Conservation (phyloP, 2,113 vertebrate species). For the Heterochromis multidens region DNA sequence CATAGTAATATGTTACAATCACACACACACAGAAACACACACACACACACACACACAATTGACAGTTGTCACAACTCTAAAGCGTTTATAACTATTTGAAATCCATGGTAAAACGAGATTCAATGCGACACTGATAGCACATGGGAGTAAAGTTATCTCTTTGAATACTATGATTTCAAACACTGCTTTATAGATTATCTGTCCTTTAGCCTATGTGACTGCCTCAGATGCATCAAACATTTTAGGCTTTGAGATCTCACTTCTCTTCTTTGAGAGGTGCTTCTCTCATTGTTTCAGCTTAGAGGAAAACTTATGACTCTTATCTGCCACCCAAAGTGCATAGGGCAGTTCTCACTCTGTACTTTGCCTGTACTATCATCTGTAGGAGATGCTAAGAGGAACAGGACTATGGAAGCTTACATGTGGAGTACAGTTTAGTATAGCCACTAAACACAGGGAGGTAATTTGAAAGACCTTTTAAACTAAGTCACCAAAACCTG, state of each 20-base stretch:
- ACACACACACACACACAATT: neutral
- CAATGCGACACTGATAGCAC: neutral
- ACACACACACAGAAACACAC: neutral
- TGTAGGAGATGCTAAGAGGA: neutral
- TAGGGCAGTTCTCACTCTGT: neutral
- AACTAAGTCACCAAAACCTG: neutral
- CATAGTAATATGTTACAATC: neutral
- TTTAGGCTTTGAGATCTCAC: neutral
- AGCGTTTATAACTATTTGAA: neutral
- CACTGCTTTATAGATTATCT: neutral
- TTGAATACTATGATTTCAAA: neutral
- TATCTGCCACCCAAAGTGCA: neutral
- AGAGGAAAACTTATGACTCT: neutral
- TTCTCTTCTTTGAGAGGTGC: neutral
- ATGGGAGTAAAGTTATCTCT: neutral
- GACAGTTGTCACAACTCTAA: neutral
- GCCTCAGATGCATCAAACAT: neutral
- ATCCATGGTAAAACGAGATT: neutral
- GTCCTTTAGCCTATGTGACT: neutral
- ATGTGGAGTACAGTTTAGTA: neutral
- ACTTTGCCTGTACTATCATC: neutral
- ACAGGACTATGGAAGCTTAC: neutral
- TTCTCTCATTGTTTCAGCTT: neutral
- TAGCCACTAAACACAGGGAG: neutral
- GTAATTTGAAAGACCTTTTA: neutral